Conservation (phyloP, 2,113 vertebrate genomes). For the Prunella himalayana region DNA sequence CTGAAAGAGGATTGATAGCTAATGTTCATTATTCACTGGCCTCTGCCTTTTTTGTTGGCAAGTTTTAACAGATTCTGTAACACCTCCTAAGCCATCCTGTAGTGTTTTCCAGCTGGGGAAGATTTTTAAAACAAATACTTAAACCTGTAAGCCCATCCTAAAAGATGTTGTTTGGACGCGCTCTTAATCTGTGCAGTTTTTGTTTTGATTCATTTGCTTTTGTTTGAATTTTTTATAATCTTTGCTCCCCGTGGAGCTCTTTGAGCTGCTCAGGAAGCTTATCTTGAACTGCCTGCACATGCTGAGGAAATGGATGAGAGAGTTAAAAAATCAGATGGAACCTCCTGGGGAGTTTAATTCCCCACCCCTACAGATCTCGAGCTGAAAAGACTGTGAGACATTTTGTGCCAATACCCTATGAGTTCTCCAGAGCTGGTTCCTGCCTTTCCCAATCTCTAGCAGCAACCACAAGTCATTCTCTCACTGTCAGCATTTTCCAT, state of each 20-base stretch:
- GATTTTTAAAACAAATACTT: not conserved
- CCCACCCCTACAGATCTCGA: not conserved
- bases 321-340: not conserved
- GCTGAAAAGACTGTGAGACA: not conserved
- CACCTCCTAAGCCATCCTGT: not conserved
- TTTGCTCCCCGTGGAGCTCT: not conserved
- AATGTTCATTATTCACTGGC: not conserved
- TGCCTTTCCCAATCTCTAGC: not conserved
- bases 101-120: not conserved
- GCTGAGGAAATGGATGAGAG: not conserved
- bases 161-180: not conserved
- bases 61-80: not conserved
- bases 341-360: not conserved
- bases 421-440: not conserved
- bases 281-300: slow-evolving; percentile 4
- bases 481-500: not conserved
- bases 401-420: not conserved
- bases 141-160: not conserved
- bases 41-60: not conserved
- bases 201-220: not conserved
- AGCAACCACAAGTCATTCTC: not conserved
- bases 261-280: slow-evolving; percentile 17
- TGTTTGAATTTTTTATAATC: not conserved
- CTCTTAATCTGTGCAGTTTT: not conserved
- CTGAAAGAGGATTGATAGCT: not conserved